Evolutionary conservation across 2,113 vertebrate genomes (phyloP), one percentile per base, ranked within the genome.

Genomic region (Leptocoma aspasia): DNA sequence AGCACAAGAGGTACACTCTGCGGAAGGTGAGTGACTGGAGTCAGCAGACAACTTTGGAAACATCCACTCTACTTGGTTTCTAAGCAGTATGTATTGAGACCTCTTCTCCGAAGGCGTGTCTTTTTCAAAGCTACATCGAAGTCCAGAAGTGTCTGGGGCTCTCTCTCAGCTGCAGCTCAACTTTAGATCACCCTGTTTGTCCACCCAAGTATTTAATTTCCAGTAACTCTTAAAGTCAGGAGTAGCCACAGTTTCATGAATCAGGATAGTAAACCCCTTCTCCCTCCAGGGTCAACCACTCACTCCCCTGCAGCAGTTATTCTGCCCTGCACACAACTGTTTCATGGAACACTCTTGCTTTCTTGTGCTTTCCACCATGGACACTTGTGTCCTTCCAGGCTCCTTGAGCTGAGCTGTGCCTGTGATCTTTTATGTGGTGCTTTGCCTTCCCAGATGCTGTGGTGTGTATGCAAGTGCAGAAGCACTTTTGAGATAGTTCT

Each of bases 1-100:
- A 66, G 87, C 87, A 93, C 68, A 95, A 78, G 79, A 96, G 96
- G 71, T 98, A 98, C 83, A 95, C 59, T 13, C 97, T 98, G 35
- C 95, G 89, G 17, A 97, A 97, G 90, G 98, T 98, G 33, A 95
- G 98, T 97, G 70, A 53, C 56, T 49, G 24, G 7, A 63, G 37
- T 49, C 17, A 45, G 14, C 1, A 8, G 54, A 6, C 31, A 56
- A 2, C 56, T 86, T 52, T 64, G 52, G 35, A 86, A 84, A 18
- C 23, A 39, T 18, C 15, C 2, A 1, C 27, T 89, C 23, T 54
- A 7, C 47, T 39, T 56, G 0, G 3, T 44, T 90, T 73, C 66
- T 63, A 31, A 70, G 44, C 26, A 33, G 3, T 23, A 6, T 61
- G 35, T 52, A 3, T 54, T 86, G 56, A 73, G 31, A 57, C 2